A percentile compares a stretch with the other conserved stretches of the same genome.
These are phyloP conservation scores for Pangasius macronema DNA, from an alignment of 2,797 vertebrate species.

Conservation along the genomic window DNA sequence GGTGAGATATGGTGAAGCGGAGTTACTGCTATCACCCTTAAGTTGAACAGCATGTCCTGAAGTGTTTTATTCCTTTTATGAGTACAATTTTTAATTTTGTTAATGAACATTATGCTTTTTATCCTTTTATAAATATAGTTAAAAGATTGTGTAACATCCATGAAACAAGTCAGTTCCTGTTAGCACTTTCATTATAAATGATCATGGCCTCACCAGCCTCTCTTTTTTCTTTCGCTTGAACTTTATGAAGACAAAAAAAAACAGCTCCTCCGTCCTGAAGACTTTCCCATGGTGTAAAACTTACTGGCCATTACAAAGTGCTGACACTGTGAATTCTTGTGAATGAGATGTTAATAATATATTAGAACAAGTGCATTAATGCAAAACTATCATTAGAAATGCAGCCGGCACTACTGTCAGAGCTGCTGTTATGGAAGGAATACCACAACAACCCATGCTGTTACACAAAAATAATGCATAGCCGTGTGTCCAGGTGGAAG, in stretches of 20 bases:
- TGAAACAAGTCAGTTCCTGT: neutral
- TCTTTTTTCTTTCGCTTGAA: too few species aligned
- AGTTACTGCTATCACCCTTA: too few species aligned
- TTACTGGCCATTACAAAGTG: too few species aligned
- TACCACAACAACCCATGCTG: neutral
- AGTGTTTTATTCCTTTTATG: neutral
- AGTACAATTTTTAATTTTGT: neutral
- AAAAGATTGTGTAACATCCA: neutral
- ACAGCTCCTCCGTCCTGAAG: too few species aligned
- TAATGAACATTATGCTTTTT: neutral
- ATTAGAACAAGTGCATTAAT: neutral
- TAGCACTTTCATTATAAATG: too few species aligned
- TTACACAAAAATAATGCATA: neutral
- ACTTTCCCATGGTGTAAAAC: too few species aligned
- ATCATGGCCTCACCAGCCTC: too few species aligned
- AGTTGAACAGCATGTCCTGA: neutral
- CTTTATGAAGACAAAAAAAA: too few species aligned
- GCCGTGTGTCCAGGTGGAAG: neutral
- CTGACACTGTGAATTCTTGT: too few species aligned
- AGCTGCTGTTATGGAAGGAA: neutral
- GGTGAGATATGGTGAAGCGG: too few species aligned
- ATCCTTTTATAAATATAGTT: neutral
- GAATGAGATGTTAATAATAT: too few species aligned
- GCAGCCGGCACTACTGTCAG: neutral
- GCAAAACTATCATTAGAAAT: neutral